phyloP scores from a whole-genome alignment of 2,113 vertebrate species.

The Melanostigma gelatinosum region DNA sequence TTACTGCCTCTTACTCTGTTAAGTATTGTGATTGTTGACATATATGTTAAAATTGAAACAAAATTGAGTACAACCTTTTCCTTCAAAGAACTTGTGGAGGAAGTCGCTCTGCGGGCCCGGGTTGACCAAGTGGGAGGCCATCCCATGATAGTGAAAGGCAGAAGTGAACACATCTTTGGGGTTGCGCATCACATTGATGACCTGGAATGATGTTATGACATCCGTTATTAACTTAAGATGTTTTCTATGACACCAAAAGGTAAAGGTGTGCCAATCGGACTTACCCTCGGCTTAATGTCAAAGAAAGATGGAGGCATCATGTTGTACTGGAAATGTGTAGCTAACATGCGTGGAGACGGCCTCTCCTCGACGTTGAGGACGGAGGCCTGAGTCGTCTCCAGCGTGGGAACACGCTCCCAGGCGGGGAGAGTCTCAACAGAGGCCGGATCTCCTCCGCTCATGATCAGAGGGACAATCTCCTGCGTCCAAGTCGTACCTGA shows the following conservation, averaged over 20 bases:
- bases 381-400: constrained; percentile 66
- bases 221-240: neutral
- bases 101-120: constrained; percentile 76
- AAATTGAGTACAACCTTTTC: constrained; percentile 65
- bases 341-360: constrained; percentile 76
- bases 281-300: constrained; percentile 81
- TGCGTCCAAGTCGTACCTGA: constrained; percentile 84
- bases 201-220: constrained; percentile 55
- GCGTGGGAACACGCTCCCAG: constrained; percentile 82
- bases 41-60: neutral
- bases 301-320: constrained; percentile 81
- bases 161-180: constrained; percentile 83
- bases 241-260: too few species aligned
- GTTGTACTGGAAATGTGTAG: constrained; percentile 73
- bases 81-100: constrained; percentile 79
- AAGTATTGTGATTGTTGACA: neutral
- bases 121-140: constrained; percentile 67
- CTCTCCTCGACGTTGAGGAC: constrained; percentile 72
- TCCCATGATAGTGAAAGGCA: constrained; percentile 72
- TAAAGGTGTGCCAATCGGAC: neutral
- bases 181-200: constrained; percentile 80
- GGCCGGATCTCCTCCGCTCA: constrained; percentile 77
- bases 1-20: neutral
- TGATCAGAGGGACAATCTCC: constrained; percentile 80
- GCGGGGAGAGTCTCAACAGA: constrained; percentile 75